Percentiles rank a stretch among this genome's conserved stretches.
phyloP scores from a whole-genome alignment of 2,113 vertebrate species.

The Plecotus auritus region DNA sequence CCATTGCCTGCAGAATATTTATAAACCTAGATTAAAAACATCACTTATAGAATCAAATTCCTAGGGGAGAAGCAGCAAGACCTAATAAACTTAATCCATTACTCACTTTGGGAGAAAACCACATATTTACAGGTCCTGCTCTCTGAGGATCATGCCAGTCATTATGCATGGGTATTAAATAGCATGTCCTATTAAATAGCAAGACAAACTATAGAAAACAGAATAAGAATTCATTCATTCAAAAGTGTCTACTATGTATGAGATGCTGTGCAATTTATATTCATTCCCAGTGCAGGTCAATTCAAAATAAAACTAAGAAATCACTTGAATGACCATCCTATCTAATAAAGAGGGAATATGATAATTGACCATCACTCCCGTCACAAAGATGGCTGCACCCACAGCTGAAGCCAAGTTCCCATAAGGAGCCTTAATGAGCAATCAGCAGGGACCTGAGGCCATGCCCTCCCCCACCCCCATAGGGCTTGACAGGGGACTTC shows the following conservation, averaged over 20 bases:
- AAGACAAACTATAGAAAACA: not conserved
- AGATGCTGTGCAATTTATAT: not conserved
- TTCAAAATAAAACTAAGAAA: constrained; percentile 24
- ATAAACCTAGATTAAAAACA: not conserved
- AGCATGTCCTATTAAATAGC: not conserved
- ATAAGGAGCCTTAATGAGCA: too few species aligned
- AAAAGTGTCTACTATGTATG: not conserved
- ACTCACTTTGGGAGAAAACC: not conserved
- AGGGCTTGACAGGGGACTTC: too few species aligned
- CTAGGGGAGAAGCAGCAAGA: not conserved
- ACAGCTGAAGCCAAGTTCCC: too few species aligned
- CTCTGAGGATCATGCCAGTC: not conserved
- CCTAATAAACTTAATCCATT: not conserved
- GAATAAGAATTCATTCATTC: not conserved
- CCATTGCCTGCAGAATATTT: not conserved
- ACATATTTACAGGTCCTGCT: not conserved
- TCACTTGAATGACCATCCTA: not conserved
- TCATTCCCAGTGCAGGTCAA: not conserved
- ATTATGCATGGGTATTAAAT: not conserved
- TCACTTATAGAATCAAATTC: constrained; percentile 2
- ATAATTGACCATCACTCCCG: too few species aligned
- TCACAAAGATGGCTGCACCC: too few species aligned
- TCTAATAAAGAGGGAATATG: too few species aligned
- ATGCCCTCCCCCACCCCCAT: too few species aligned
- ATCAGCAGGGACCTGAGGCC: too few species aligned